Evolutionary conservation across 1,140 invertebrate species (phyloP).

Genomic region (Stratiolaelaps scimitus): DNA sequence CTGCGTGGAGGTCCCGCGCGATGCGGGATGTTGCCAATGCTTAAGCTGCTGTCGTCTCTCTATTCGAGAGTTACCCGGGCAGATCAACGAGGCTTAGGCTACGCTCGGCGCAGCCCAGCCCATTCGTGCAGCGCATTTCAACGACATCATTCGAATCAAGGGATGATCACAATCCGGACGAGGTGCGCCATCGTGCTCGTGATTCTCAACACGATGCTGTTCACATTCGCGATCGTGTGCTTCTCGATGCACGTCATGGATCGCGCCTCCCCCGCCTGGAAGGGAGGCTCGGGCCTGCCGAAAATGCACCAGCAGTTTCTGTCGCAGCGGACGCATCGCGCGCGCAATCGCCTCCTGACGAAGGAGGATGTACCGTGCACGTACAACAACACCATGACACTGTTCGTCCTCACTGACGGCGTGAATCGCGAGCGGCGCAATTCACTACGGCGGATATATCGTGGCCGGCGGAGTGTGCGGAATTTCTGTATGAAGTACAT

Average conservation of each 20-base stretch:
- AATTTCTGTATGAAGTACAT: conserved; percentile 23
- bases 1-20: not conserved
- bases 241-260: conserved; percentile 24
- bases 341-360: not conserved
- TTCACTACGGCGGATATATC: not conserved
- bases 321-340: conserved; percentile 1
- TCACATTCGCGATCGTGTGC: not conserved
- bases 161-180: conserved; percentile 25
- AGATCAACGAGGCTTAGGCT: too few relatives aligned
- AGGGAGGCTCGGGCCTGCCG: conserved; percentile 3
- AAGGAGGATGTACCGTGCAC: conserved; percentile 6
- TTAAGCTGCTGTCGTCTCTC: conserved; percentile 15
- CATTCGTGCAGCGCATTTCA: too few relatives aligned
- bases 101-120: too few relatives aligned
- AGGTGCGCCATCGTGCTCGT: conserved; percentile 5
- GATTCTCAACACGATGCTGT: conserved; percentile 17
- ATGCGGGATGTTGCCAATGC: conserved; percentile 27
- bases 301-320: conserved; percentile 12
- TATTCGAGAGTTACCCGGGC: not conserved
- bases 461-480: not conserved
- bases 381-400: conserved; percentile 21
- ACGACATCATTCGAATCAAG: not conserved
- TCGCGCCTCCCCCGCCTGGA: conserved; percentile 19
- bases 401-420: conserved; percentile 1
- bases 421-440: not conserved